Evolutionary conservation across 2,797 vertebrate species (phyloP), one percentile per base, ranked within the genome.

Genomic region (Pelochelys cantorii): DNA sequence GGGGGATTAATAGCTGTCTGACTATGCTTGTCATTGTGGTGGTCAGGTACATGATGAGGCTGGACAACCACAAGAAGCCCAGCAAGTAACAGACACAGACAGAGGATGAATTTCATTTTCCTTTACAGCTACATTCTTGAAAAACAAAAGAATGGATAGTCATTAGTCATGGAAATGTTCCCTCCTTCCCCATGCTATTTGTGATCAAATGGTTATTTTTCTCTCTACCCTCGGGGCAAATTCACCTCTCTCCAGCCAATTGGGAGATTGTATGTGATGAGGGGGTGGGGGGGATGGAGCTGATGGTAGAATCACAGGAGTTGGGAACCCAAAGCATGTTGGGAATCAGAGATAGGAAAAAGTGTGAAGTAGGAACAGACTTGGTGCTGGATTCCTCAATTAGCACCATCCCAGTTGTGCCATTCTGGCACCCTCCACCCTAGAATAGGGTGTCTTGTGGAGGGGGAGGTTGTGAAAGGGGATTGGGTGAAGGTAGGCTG

Each of bases 101-200:
- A 92, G 55, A 95, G 7, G 7, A 84, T 27, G 42, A 87, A 42
- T 22, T 94, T 94, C 97, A 97, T 98, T 94, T 88, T 97, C 78
- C 54, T 96, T 90, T 85, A 88, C 84, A 95, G 89, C 2, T 81
- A 48, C 29, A 92, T 97, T 98, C 96, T 78, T 97, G 90, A 42
- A 92, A 18, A 95, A 93, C 86, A 90, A 87, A 94, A 94, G 29
- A 88, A 88, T 0, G 93, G 15, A 2, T 1, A 86, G 23, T 14
- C 37, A 87, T 87, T 82, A 95, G 54, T 68, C 31, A 68, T 20
- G 65, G n/a, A 68, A 68, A 68, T 11, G 17, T 34, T 68, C 18
- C n/a, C 65, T 12, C n/a, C n/a, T 68, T 68, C 18, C 31, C 65
- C 17, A 8, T 65, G 60, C 60, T 65, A 31, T 65, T n/a, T n/a